Conservation (phyloP, 2,113 vertebrate species). For the Oxyura jamaicensis region DNA sequence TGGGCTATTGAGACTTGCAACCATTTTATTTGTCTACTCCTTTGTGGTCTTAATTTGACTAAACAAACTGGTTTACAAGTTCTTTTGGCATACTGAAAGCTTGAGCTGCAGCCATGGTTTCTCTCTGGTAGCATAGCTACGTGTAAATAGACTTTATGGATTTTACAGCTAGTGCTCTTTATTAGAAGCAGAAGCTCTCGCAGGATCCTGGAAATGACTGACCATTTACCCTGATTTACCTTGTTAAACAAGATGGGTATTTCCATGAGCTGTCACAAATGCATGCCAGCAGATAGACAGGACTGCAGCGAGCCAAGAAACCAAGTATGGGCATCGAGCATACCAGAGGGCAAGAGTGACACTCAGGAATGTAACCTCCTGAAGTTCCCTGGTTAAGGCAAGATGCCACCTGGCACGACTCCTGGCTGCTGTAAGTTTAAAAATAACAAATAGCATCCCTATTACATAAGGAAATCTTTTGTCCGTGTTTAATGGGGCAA, state of each 20-base stretch:
- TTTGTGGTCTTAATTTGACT: neutral
- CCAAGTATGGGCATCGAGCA: constrained; percentile 25
- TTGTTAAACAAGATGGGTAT: neutral
- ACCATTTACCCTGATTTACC: neutral
- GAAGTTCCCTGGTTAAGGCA: constrained; percentile 15
- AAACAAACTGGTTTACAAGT: neutral
- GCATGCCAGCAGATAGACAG: neutral
- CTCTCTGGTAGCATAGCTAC: neutral
- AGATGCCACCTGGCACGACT: constrained; percentile 13
- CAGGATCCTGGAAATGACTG: neutral
- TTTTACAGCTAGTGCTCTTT: neutral
- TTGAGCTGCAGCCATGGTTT: fast-evolving
- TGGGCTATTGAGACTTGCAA: neutral
- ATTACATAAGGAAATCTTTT: constrained; percentile 29
- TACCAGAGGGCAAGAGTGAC: neutral
- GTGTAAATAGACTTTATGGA: neutral
- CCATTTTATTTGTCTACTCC: neutral
- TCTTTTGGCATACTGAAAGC: neutral
- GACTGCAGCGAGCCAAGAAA: neutral
- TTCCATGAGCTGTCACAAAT: neutral
- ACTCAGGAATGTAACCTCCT: neutral
- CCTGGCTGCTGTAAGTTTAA: constrained; percentile 30
- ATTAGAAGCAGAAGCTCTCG: neutral
- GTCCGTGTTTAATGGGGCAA: neutral
- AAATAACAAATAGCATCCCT: constrained; percentile 41